Conservation (phyloP, 2,113 vertebrate genomes). For the Emydocephalus ijimae region DNA sequence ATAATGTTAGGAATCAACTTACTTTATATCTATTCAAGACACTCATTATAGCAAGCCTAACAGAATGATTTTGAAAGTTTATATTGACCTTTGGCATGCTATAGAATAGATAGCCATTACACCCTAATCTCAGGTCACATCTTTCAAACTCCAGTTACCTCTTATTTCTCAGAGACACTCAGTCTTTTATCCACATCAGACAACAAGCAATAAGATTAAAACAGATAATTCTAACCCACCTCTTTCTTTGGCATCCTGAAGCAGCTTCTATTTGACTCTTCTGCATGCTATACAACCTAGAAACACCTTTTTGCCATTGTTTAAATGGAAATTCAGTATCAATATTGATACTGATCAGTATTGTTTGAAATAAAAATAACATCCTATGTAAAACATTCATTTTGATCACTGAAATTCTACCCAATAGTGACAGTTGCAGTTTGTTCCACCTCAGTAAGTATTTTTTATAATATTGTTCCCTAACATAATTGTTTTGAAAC, state of each 20-base stretch:
- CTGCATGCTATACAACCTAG: not conserved
- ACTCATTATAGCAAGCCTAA: not conserved
- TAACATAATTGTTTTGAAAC: not conserved
- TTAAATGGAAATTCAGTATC: not conserved
- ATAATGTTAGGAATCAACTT: not conserved
- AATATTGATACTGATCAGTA: not conserved
- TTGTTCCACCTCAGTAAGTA: not conserved
- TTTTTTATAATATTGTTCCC: not conserved
- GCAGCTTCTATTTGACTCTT: not conserved
- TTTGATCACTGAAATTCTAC: not conserved
- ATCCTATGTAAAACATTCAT: not conserved
- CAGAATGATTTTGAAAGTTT: not conserved
- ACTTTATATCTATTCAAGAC: not conserved
- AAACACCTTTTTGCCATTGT: not conserved
- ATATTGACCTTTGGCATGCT: not conserved
- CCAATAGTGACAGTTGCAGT: not conserved
- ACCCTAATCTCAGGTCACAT: not conserved
- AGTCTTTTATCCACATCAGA: not conserved
- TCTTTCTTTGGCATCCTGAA: not conserved
- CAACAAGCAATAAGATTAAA: not conserved
- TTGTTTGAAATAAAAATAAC: not conserved
- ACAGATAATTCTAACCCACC: not conserved
- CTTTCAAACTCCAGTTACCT: not conserved
- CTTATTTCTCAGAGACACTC: not conserved
- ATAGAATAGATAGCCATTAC: not conserved